These are phyloP conservation scores for Ptychobarbus kaznakovi DNA, from an alignment of 2,797 vertebrate species.

Conservation along the genomic window DNA sequence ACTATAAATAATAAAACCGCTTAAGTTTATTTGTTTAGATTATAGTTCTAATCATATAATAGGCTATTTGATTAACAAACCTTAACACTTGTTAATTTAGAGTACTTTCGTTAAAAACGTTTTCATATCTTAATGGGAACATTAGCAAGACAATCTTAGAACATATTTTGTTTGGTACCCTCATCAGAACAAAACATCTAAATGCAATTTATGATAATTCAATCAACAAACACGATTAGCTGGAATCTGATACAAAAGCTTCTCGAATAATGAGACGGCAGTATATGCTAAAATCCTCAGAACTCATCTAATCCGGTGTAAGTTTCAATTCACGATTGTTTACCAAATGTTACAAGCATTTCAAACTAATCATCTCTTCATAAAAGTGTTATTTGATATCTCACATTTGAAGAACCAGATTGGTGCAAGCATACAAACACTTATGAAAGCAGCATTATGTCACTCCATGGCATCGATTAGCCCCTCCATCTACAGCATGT, in stretches of 20 bases:
- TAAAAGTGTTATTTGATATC: conserved; percentile 28
- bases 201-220: conserved; percentile 13
- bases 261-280: background rate
- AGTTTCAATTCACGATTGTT: background rate
- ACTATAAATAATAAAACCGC: background rate
- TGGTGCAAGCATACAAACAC: conserved; percentile 10
- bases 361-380: conserved; percentile 3
- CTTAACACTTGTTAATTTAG: too few species aligned
- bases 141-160: background rate
- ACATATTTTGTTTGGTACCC: background rate
- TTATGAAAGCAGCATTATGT: conserved; percentile 20
- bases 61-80: background rate
- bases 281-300: background rate
- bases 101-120: background rate
- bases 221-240: conserved; percentile 17
- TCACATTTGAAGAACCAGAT: background rate
- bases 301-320: conserved; percentile 22
- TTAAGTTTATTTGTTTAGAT: background rate
- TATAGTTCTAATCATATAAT: background rate
- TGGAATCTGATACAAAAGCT: conserved; percentile 21
- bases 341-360: conserved; percentile 10
- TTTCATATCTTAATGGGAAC: background rate
- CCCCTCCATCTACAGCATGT: background rate
- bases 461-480: conserved; percentile 6
- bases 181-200: background rate